These are phyloP conservation scores for Pteropus alecto DNA, from an alignment of 2,113 vertebrate genomes.

Conservation along the genomic window DNA sequence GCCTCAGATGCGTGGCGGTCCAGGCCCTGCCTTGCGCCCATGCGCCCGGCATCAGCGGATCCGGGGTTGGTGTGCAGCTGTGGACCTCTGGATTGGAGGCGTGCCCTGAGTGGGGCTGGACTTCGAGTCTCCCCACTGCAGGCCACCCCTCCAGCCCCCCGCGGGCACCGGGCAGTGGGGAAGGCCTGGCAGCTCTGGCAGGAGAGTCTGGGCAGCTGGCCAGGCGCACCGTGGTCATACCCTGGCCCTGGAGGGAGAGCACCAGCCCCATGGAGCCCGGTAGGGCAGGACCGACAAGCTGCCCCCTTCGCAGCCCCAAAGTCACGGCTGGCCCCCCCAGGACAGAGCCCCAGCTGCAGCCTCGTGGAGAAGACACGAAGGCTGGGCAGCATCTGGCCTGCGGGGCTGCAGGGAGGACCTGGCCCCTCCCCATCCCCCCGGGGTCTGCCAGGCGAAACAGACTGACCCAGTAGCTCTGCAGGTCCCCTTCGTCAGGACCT, in stretches of 20 bases:
- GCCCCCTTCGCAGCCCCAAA: too few species aligned
- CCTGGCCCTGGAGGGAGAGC: rapidly evolving
- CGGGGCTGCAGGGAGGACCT: too few species aligned
- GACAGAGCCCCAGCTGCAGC: not conserved
- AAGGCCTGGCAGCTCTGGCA: not conserved
- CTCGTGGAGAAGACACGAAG: too few species aligned
- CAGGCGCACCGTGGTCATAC: not conserved
- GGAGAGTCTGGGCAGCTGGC: too few species aligned
- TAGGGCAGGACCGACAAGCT: rapidly evolving
- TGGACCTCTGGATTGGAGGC: too few species aligned
- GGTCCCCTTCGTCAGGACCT: rapidly evolving
- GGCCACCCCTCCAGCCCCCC: not conserved
- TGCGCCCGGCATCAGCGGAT: too few species aligned
- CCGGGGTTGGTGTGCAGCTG: too few species aligned
- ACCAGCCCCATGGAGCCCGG: not conserved
- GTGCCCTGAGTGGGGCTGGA: not conserved
- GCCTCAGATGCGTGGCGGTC: not conserved
- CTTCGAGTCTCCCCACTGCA: not conserved
- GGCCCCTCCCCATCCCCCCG: not conserved
- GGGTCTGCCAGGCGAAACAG: not conserved
- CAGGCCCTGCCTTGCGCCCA: not conserved
- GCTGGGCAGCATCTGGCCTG: not conserved
- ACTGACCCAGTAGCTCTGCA: rapidly evolving
- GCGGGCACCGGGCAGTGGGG: not conserved
- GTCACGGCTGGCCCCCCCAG: too few species aligned